Evolutionary conservation across 2,113 vertebrate species (phyloP).

Genomic region (Cygnus atratus): DNA sequence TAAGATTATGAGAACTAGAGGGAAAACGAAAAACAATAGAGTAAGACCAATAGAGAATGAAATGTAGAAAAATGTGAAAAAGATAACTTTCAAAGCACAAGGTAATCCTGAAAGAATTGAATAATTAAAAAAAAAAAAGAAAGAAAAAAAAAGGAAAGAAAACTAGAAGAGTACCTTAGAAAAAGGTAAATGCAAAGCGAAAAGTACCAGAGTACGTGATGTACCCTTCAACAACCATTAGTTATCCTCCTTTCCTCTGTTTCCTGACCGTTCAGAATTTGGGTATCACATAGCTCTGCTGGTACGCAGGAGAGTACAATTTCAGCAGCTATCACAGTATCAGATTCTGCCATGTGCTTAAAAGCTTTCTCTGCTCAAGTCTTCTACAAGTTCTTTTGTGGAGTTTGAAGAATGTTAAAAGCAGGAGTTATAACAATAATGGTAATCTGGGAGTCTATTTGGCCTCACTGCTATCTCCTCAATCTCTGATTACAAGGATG

Average conservation of each 20-base stretch:
- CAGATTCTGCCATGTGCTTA: constrained; percentile 13
- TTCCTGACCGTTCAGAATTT: neutral
- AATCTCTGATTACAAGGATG: neutral
- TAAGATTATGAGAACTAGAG: neutral
- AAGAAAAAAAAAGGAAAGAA: neutral
- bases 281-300: neutral
- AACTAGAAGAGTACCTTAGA: neutral
- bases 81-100: neutral
- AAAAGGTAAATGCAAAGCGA: neutral
- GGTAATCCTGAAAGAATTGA: neutral
- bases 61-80: neutral
- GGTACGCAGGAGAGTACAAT: neutral
- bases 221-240: neutral
- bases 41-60: neutral
- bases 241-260: neutral
- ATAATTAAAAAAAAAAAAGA: neutral
- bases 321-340: neutral
- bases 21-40: neutral
- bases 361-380: neutral
- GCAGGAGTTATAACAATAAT: neutral
- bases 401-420: neutral
- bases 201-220: neutral
- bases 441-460: neutral
- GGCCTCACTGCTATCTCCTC: neutral
- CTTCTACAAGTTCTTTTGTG: neutral